Evolutionary conservation across 2,797 vertebrate genomes (phyloP), one percentile per base, ranked within the genome.

Genomic region (Chrosomus eos): DNA sequence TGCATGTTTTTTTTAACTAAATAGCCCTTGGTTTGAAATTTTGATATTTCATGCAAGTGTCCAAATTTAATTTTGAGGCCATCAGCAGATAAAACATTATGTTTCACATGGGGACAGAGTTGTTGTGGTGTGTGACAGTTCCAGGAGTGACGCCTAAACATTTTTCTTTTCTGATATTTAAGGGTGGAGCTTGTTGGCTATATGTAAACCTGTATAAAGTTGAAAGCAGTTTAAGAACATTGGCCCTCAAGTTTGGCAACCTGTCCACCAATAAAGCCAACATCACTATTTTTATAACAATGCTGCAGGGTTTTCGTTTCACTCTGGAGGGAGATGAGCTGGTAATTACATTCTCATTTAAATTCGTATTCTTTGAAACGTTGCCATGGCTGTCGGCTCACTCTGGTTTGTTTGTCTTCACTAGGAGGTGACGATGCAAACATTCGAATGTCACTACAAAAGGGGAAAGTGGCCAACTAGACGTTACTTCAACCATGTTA

Each of bases 261-360:
- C 84, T 93, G 71, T 96, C 95, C 60, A 92, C 93, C 91, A 96
- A 96, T 93, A 93, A 91, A 89, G 94, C 95, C 21, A 94, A 95
- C 79, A 91, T 95, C 23, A 86, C 93, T 0, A 92, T 96, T 85
- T 94, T 96, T 85, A 92, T 95, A 38, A 92, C 94, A 9, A 96
- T 95, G 94, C 88, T 96, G 83, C 94, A 94, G 90, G 93, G 93
- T 86, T 89, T 96, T 74, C 95, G 95, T 67, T 92, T 94, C 89
- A 94, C 93, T 66, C 92, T 95, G 72, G 93, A 95, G 87, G 92
- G 93, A 0, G 93, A 94, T 66, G 93, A 95, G 77, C 91, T 96
- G 91, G 95, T 96, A 86, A 90, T 38, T 72, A 18, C 28, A 23
- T n/a, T n/a, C 6, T 38, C 3, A 10, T 62, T 73, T 67, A 18